Percentiles rank a stretch among this genome's conserved stretches.
Evolutionary conservation across 92 coral and sea anemone species (phyloP).

Genomic region (Zoanthus sansibaricus): DNA sequence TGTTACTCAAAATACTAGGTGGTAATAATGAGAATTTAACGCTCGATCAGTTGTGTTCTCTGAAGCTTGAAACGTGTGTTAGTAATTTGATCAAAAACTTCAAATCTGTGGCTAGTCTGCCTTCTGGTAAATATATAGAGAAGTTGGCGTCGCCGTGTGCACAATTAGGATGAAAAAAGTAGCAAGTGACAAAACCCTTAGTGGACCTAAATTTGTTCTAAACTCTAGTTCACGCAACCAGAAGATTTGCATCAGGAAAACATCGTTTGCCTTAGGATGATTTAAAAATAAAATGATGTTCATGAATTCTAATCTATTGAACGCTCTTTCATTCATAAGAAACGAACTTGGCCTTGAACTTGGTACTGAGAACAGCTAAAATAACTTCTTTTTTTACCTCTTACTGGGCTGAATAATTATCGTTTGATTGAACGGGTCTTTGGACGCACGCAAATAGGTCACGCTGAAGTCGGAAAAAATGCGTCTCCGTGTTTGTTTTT

Average conservation of each 20-base stretch:
- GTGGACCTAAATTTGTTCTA: not conserved
- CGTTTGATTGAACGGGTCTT: not conserved
- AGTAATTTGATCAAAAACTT: conserved; percentile 21
- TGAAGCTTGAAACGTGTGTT: conserved; percentile 26
- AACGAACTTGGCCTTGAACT: conserved; percentile 46
- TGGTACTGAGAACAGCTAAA: not conserved
- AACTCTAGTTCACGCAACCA: not conserved
- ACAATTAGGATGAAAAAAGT: not conserved
- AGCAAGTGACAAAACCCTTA: not conserved
- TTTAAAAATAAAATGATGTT: not conserved
- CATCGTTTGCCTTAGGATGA: conserved; percentile 6
- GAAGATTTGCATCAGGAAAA: conserved; percentile 11
- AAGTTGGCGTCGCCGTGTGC: not conserved
- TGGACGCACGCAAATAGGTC: not conserved
- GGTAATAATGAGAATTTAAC: conserved; percentile 4
- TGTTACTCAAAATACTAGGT: no score
- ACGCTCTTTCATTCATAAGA: conserved; percentile 24
- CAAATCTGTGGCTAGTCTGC: conserved; percentile 22
- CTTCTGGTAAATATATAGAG: not conserved
- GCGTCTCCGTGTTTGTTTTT: not conserved
- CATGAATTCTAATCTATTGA: conserved; percentile 30
- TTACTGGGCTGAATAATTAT: conserved; percentile 22
- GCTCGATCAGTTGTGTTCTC: conserved; percentile 10
- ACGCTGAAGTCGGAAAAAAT: not conserved
- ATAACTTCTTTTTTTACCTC: not conserved